Base-by-base conservation (phyloP, 2,888 invertebrate species). In the Conops quadrifasciatus region DNA sequence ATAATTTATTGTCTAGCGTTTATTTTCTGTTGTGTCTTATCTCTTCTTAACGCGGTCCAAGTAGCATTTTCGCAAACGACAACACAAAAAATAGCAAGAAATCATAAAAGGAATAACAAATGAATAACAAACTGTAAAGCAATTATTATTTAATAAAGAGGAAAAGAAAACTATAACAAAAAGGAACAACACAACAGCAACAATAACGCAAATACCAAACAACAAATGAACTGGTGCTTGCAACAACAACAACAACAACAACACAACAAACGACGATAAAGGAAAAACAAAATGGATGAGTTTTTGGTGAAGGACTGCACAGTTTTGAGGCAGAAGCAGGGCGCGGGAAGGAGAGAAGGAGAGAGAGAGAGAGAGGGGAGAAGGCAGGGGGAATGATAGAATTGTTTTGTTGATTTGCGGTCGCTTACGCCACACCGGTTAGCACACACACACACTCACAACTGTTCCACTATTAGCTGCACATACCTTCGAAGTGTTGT, bases 401-500 rank as follows among this genome's bases (percentile, higher is more conserved):
- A 53, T 53, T 19, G 7, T 21, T 53, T 53, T 49, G 49, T 21
- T 53, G 53, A 21, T 53, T 19, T 19, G 53, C 2, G 21, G 15
- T 53, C 21, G 53, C 21, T n/a, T 53, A 19, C 11, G 26, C 24
- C 11, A 9, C 26, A 24, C 58, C 21, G 24, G 53, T 19, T 53
- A 24, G 49, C 15, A 49, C 15, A 24, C 28, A 58, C 53, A n/a
- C n/a, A 36, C 36, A 7, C 9, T 36, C 36, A 36, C 36, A 36
- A 36, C 9, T 36, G 36, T 62, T 49, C 68, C 60, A 68, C 49
- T 68, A 60, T 56, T 58, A 71, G 68, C 71, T 71, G 71, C 71
- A 71, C 68, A 60, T 82, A 87, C 84, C 85, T 85, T 85, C 77
- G 85, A 85, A 73, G 91, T 91, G 86, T 91, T 90, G 84, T 89